Evolutionary conservation across 2,888 invertebrate genomes (phyloP).

Genomic region (Theristus sp.): DNA sequence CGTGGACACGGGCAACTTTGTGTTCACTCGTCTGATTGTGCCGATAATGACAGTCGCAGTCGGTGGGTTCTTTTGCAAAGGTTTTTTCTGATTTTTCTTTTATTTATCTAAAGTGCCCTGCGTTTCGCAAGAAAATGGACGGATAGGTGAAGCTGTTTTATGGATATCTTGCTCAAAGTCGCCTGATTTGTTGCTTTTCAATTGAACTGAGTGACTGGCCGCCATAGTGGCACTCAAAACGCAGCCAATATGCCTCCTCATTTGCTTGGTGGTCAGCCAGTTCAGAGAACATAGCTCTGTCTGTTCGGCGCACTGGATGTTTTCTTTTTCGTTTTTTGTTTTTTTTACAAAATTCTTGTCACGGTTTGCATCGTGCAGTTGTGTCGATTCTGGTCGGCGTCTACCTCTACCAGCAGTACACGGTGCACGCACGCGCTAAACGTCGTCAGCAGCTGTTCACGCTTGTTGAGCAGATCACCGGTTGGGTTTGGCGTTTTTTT

Average conservation of each 20-base stretch:
- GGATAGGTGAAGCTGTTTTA: too few relatives aligned
- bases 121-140: too few relatives aligned
- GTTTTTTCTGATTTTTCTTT: neutral
- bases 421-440: neutral
- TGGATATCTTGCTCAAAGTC: too few relatives aligned
- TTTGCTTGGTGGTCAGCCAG: too few relatives aligned
- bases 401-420: neutral
- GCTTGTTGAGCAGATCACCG: conserved; percentile 4
- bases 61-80: neutral
- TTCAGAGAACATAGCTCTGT: neutral
- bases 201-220: too few relatives aligned
- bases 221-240: too few relatives aligned
- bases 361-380: neutral
- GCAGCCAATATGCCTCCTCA: too few relatives aligned
- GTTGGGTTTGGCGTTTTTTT: neutral
- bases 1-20: neutral
- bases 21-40: conserved; percentile 1
- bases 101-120: neutral
- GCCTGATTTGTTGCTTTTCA: too few relatives aligned
- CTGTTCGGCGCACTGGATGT: too few relatives aligned
- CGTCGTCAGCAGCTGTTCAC: neutral
- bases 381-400: neutral
- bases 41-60: neutral
- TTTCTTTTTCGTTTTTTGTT: neutral
- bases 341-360: neutral